Conservation (phyloP, 2,888 invertebrate genomes). For the Phengaris arion region DNA sequence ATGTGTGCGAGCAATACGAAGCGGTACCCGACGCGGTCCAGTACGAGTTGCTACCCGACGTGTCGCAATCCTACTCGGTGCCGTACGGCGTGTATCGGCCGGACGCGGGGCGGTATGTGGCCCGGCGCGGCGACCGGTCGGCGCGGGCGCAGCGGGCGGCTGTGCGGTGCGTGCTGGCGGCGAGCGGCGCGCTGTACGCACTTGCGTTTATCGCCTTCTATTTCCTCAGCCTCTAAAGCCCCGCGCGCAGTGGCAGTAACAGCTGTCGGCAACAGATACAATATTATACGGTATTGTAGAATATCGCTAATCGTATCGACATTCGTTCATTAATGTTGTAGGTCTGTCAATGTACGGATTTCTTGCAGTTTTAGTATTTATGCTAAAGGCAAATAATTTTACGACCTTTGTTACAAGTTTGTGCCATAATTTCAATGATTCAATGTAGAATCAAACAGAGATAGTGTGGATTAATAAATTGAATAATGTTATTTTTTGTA, state of each 20-base stretch:
- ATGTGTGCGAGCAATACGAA: not conserved
- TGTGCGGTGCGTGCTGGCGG: slow-evolving; percentile 79
- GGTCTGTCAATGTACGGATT: not conserved
- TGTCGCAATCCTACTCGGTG: slow-evolving; percentile 37
- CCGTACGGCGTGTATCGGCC: slow-evolving; percentile 56
- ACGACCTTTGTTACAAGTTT: not conserved
- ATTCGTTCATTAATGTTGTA: not conserved
- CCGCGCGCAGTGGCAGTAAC: not conserved
- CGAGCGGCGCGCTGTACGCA: slow-evolving; percentile 67
- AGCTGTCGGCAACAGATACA: too few relatives aligned
- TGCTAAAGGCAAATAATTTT: not conserved
- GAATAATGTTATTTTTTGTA: not conserved
- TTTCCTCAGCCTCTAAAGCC: slow-evolving; percentile 54
- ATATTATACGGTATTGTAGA: too few relatives aligned
- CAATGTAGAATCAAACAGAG: not conserved
- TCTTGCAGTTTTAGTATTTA: not conserved
- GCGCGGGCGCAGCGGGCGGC: slow-evolving; percentile 49
- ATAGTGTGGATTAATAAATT: not conserved
- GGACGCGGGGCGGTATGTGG: slow-evolving; percentile 65
- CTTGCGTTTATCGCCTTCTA: slow-evolving; percentile 66
- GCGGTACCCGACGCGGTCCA: not conserved
- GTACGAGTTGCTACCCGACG: not conserved
- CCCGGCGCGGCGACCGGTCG: slow-evolving; percentile 30
- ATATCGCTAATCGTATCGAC: too few relatives aligned
- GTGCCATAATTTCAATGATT: slow-evolving; percentile 1